Conservation (phyloP, 2,113 vertebrate species). For the Tragelaphus imberbis region DNA sequence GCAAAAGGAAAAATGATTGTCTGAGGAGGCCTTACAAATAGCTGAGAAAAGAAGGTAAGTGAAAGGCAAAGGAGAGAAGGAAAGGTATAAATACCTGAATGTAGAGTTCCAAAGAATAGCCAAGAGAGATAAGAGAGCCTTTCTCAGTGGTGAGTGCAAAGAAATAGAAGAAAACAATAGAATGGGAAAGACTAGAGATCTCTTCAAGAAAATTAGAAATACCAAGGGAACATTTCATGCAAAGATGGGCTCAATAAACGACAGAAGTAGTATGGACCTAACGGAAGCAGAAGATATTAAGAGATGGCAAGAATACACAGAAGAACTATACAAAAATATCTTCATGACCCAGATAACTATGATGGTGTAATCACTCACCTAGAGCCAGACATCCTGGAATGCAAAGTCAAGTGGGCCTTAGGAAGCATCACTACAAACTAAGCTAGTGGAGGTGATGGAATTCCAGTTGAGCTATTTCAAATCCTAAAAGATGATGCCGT, state of each 20-base stretch:
- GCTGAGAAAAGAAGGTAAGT: background rate
- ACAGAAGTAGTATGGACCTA: background rate
- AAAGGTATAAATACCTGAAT: background rate
- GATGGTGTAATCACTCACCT: background rate
- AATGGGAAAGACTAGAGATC: background rate
- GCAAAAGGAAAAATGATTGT: background rate
- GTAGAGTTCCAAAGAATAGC: background rate
- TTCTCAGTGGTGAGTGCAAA: background rate
- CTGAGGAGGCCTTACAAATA: background rate
- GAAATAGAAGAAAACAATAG: background rate
- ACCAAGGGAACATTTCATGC: background rate
- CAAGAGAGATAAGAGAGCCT: background rate
- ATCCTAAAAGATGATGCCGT: background rate
- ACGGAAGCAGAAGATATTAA: background rate
- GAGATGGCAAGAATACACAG: background rate
- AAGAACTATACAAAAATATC: background rate
- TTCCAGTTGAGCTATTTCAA: background rate
- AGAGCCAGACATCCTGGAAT: background rate
- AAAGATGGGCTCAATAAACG: background rate
- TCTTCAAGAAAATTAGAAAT: background rate
- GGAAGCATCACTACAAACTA: background rate
- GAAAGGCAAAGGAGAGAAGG: background rate
- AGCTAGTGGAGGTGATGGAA: background rate
- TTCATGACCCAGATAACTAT: background rate
- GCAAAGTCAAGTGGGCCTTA: background rate